phyloP scores from a whole-genome alignment of 2,888 invertebrate genomes.

The Cantharis rufa region DNA sequence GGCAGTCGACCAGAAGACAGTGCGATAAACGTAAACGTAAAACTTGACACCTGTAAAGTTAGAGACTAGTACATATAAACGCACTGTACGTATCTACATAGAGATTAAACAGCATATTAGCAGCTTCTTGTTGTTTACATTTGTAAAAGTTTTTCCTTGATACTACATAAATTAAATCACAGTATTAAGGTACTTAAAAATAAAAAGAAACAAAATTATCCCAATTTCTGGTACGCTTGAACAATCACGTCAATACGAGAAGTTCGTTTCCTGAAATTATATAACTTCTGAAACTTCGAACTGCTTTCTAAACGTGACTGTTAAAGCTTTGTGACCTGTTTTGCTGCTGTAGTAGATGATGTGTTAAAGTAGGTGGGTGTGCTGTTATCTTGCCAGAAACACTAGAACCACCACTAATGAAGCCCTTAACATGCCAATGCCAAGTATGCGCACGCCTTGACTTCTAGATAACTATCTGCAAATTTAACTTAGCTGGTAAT shows the following conservation, averaged over 20 bases:
- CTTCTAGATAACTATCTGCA: conserved; percentile 24
- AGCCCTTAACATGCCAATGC: conserved; percentile 36
- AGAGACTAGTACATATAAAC: no score
- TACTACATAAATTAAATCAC: neutral
- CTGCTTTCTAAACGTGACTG: conserved; percentile 15
- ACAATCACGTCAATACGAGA: neutral
- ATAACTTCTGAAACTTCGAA: conserved; percentile 21
- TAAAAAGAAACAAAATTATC: neutral
- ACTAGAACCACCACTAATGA: conserved; percentile 35
- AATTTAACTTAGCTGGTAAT: conserved; percentile 13
- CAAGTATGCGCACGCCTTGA: conserved; percentile 25
- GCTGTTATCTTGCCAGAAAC: conserved; percentile 35
- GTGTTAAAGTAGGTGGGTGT: conserved; percentile 33
- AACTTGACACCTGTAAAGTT: no score
- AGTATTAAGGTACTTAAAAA: neutral
- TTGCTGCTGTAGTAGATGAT: conserved; percentile 24
- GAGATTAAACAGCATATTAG: no score
- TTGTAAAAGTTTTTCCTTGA: neutral
- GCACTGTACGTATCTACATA: no score
- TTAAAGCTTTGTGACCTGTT: conserved; percentile 28
- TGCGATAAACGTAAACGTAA: no score
- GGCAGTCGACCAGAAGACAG: no score
- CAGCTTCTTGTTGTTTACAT: no score
- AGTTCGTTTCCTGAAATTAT: conserved; percentile 17
- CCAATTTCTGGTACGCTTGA: neutral